A percentile compares a stretch with the other conserved stretches of the same genome.
These are phyloP conservation scores for Cyprinella venusta DNA, from an alignment of 2,797 vertebrate species.

Conservation along the genomic window DNA sequence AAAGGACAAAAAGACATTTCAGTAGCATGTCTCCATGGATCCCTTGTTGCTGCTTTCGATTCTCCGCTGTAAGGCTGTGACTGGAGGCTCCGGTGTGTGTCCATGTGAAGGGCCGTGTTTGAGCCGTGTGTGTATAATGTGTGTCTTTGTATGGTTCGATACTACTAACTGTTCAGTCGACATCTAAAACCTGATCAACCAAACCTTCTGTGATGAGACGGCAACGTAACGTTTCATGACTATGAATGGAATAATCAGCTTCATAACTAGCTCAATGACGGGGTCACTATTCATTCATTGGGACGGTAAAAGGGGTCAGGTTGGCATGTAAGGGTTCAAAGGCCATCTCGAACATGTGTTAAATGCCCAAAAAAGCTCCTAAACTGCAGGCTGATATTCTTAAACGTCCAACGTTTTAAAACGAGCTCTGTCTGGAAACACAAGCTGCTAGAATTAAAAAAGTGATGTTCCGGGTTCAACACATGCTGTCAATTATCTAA, in stretches of 20 bases:
- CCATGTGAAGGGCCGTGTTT: conserved; percentile 44
- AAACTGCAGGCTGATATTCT: not conserved
- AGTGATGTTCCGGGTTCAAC: not conserved
- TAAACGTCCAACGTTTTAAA: not conserved
- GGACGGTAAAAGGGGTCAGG: not conserved
- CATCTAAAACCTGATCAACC: not conserved
- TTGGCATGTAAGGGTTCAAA: not conserved
- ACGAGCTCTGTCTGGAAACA: not conserved
- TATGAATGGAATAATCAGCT: not conserved
- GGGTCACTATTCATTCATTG: not conserved
- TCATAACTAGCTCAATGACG: too few species aligned
- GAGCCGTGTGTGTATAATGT: conserved; percentile 8
- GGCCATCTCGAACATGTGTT: not conserved
- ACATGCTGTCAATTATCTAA: not conserved
- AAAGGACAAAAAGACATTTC: conserved; percentile 78
- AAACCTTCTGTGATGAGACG: not conserved
- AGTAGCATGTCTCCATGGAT: conserved; percentile 85
- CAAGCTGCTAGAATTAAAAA: not conserved
- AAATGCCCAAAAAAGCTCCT: not conserved
- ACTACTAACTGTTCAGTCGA: not conserved
- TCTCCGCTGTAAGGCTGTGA: conserved; percentile 75
- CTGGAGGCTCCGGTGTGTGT: conserved; percentile 54
- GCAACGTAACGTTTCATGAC: not conserved
- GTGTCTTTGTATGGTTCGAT: not conserved
- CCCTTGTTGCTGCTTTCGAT: conserved; percentile 89